phyloP scores from a whole-genome alignment of 2,888 invertebrate genomes.

The Minunthozetes semirufus region DNA sequence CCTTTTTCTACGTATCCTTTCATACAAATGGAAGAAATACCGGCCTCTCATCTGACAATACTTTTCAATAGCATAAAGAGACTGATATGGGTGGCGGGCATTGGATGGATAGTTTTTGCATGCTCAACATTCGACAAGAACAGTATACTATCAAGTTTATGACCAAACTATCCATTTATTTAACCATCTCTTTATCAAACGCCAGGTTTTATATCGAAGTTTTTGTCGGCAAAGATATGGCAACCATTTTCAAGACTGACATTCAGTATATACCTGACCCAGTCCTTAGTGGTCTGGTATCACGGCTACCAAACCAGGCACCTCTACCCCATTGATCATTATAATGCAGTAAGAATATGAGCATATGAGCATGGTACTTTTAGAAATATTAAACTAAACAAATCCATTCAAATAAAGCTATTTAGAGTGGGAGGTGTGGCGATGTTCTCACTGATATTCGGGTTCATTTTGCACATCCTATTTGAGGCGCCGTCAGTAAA shows the following conservation, averaged over 20 bases:
- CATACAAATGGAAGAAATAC: slow-evolving; percentile 32
- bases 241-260: slow-evolving; percentile 32
- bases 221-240: slow-evolving; percentile 30
- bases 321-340: slow-evolving; percentile 26
- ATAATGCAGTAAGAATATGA: slow-evolving; percentile 36
- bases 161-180: background rate
- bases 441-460: background rate
- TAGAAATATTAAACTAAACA: background rate
- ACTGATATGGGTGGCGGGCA: slow-evolving; percentile 18
- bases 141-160: background rate
- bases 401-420: slow-evolving; percentile 10
- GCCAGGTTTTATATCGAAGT: background rate
- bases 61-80: slow-evolving; percentile 10
- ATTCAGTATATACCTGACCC: slow-evolving; percentile 30
- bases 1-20: slow-evolving; percentile 34
- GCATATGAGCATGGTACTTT: too few species aligned
- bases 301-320: slow-evolving; percentile 16
- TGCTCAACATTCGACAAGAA: slow-evolving; percentile 31
- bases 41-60: slow-evolving; percentile 1
- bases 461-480: slow-evolving; percentile 15
- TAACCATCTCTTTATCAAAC: too few species aligned
- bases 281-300: slow-evolving; percentile 34
- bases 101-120: slow-evolving; percentile 38
- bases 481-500: slow-evolving; percentile 34
- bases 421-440: slow-evolving; percentile 31